A percentile compares a stretch with the other conserved stretches of the same genome.
Conservation (phyloP, 2,113 vertebrate species). For the Eurystomus gularis region DNA sequence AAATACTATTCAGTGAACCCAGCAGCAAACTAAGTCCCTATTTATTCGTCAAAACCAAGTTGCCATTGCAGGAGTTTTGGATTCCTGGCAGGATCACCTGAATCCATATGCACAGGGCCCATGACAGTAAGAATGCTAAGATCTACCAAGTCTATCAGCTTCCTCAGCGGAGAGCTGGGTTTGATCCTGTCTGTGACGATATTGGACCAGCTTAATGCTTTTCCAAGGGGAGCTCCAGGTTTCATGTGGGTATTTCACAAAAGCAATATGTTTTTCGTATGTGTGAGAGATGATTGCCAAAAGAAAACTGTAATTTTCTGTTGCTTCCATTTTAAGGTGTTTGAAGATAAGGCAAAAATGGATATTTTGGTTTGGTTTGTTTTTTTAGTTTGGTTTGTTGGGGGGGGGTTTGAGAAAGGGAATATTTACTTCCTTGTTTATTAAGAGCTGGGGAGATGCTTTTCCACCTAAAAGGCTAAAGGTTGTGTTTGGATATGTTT, state of each 20-base stretch:
- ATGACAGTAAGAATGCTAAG: neutral
- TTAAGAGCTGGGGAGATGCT: neutral
- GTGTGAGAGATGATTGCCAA: neutral
- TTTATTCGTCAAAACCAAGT: neutral
- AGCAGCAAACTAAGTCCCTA: neutral
- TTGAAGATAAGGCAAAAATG: neutral
- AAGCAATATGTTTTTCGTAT: neutral
- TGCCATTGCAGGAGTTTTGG: neutral
- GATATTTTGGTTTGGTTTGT: neutral
- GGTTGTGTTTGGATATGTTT: neutral
- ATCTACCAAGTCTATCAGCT: neutral
- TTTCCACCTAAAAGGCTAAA: neutral
- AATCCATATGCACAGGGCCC: neutral
- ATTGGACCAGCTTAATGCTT: neutral
- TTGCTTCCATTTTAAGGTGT: neutral
- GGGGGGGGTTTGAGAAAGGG: neutral
- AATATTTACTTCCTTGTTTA: neutral
- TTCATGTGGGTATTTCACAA: neutral
- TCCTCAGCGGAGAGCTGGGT: neutral
- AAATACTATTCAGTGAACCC: neutral
- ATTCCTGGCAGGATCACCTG: neutral
- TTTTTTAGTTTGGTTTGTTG: too few relatives aligned
- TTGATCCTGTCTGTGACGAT: neutral
- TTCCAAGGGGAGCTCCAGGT: neutral
- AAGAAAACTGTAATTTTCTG: neutral